Percentiles rank a stretch among this genome's conserved stretches.
These are phyloP conservation scores for Leptosomus discolor DNA, from an alignment of 2,113 vertebrate species.

Conservation along the genomic window DNA sequence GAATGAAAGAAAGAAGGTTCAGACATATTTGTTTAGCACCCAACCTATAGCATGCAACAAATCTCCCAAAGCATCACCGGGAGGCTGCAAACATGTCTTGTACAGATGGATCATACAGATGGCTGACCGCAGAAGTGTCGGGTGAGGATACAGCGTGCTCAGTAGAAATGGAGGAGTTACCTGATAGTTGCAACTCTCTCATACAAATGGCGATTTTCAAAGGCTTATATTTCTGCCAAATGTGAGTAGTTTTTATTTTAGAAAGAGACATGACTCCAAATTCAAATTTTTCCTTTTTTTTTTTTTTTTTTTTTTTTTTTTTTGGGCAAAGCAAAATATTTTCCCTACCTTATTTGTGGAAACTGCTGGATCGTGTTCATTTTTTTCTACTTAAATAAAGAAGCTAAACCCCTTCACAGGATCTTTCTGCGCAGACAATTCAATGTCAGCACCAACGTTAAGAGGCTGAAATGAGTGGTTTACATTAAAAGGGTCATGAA, in stretches of 20 bases:
- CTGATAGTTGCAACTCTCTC: neutral
- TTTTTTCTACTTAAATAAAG: neutral
- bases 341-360: neutral
- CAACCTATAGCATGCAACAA: fast-evolving
- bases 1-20: no score
- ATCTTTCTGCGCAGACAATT: neutral
- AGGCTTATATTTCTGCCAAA: neutral
- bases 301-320: neutral
- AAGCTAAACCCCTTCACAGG: neutral
- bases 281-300: neutral
- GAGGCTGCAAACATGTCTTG: neutral
- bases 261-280: neutral
- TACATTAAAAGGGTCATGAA: neutral
- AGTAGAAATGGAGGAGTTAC: neutral
- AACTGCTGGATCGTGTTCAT: neutral
- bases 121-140: neutral
- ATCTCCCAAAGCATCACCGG: neutral
- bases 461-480: neutral
- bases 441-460: neutral
- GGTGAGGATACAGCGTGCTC: neutral
- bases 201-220: neutral
- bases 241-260: neutral
- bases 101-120: neutral
- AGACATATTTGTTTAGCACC: neutral
- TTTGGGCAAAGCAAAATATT: neutral